Evolutionary conservation across 2,113 vertebrate species (phyloP).

Genomic region (Bubo bubo): DNA sequence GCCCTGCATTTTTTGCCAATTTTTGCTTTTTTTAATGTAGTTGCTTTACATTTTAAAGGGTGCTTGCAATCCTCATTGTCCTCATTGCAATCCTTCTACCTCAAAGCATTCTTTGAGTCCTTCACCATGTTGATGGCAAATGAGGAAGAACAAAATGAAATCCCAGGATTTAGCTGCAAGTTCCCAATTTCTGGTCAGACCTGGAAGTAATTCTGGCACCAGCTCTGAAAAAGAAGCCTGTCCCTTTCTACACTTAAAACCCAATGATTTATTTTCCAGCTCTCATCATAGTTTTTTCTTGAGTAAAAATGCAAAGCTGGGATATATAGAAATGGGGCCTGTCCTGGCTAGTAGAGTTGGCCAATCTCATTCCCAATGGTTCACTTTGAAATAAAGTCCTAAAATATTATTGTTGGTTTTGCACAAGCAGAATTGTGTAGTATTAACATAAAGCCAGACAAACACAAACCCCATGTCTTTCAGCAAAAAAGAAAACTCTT

Average conservation of each 20-base stretch:
- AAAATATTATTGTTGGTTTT: background rate
- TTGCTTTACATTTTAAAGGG: background rate
- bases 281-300: background rate
- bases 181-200: background rate
- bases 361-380: background rate
- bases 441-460: background rate
- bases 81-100: background rate
- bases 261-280: conserved; percentile 11
- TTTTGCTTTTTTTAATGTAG: background rate
- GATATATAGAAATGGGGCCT: background rate
- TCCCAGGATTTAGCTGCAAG: background rate
- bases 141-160: conserved; percentile 12
- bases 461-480: background rate
- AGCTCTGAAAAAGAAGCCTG: background rate
- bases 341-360: background rate
- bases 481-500: background rate
- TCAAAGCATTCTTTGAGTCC: background rate
- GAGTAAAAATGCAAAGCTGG: background rate
- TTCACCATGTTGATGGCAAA: background rate
- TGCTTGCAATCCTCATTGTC: background rate
- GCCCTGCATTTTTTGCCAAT: background rate
- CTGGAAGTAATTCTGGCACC: conserved; percentile 21
- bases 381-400: background rate
- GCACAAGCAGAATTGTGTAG: background rate
- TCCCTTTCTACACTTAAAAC: conserved; percentile 23